Evolutionary conservation across 2,113 vertebrate species (phyloP).

Genomic region (Myotis davidii): DNA sequence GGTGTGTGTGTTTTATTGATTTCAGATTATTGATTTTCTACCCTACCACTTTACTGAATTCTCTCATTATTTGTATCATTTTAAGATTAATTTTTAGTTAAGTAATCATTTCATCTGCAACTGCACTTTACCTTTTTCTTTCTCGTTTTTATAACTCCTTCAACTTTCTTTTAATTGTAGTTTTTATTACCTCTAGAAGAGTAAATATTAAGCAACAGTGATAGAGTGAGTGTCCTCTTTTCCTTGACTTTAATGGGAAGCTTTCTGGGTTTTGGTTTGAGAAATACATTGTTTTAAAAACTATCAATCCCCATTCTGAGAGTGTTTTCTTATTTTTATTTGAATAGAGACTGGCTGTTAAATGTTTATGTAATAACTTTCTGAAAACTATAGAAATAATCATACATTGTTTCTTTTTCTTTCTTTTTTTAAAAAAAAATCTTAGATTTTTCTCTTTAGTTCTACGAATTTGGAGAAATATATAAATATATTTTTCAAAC

Average conservation of each 20-base stretch:
- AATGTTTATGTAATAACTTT: neutral
- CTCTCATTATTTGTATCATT: neutral
- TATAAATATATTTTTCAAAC: conserved; percentile 16
- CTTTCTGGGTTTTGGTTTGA: neutral
- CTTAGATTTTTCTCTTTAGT: conserved; percentile 10
- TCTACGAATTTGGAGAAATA: conserved; percentile 6
- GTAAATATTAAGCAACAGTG: neutral
- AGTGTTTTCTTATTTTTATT: neutral
- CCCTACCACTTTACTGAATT: neutral
- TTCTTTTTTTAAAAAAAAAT: neutral
- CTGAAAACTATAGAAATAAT: neutral
- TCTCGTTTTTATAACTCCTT: neutral
- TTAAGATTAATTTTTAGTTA: neutral
- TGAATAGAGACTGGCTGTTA: neutral
- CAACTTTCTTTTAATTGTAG: neutral
- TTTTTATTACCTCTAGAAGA: neutral
- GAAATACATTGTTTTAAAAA: neutral
- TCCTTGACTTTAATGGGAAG: too few relatives aligned
- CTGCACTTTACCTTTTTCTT: neutral
- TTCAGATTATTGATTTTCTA: neutral
- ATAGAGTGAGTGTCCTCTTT: neutral
- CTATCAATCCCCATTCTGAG: neutral
- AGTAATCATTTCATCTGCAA: neutral
- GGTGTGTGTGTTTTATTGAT: neutral
- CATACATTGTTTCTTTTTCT: neutral